Evolutionary conservation across 2,797 vertebrate genomes (phyloP).

Genomic region (Podargus strigoides): DNA sequence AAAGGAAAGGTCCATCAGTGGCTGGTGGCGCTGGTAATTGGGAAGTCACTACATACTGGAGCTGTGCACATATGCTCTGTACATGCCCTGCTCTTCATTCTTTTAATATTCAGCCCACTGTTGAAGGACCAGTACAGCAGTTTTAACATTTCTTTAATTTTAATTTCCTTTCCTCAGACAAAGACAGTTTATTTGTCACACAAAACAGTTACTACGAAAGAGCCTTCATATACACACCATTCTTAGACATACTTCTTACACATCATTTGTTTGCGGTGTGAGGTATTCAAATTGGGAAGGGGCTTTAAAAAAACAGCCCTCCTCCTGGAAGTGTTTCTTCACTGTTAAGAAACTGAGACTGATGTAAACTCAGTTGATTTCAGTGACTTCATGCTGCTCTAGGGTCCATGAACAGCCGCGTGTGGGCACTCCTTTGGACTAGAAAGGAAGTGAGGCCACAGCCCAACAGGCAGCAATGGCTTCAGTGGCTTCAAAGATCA

Average conservation of each 20-base stretch:
- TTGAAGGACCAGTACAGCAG: neutral
- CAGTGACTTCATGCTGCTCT: neutral
- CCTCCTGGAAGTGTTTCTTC: neutral
- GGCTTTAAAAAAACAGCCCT: neutral
- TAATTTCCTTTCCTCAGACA: neutral
- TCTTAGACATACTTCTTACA: neutral
- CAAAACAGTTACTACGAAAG: neutral
- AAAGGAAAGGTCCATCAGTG: rapidly evolving
- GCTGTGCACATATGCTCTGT: neutral
- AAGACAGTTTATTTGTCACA: neutral
- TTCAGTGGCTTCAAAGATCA: neutral
- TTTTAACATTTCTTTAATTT: neutral
- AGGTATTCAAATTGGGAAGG: neutral
- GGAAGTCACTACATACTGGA: neutral
- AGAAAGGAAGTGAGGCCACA: neutral
- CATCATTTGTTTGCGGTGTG: neutral
- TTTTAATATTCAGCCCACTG: neutral
- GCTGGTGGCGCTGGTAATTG: neutral
- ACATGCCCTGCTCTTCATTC: neutral
- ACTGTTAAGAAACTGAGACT: neutral
- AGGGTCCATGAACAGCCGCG: neutral
- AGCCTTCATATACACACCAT: neutral
- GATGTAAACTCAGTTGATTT: neutral
- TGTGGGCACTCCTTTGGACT: neutral
- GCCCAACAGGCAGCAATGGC: neutral